Evolutionary conservation across 1,140 invertebrate genomes (phyloP), one percentile per base, ranked within the genome.

Genomic region (Lordiphosa stackelbergi): DNA sequence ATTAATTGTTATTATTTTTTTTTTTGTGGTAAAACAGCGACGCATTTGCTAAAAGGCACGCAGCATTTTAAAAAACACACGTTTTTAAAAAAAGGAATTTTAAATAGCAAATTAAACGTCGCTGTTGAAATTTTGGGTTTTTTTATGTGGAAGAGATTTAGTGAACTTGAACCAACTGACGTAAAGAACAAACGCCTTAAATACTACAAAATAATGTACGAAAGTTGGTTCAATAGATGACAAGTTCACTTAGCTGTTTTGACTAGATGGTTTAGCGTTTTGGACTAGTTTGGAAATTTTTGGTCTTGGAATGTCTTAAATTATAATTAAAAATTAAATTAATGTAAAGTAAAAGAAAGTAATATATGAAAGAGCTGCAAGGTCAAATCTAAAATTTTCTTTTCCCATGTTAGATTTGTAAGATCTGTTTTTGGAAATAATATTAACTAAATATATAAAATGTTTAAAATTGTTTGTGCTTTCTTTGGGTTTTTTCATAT

Each of bases 31-130:
- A 11, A 45, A 11, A 43, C 72, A 68, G 52, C 78, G 65, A 72
- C 47, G 53, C 48, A 70, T 61, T 83, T 77, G 77, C 78, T 85
- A 85, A 85, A 85, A 85, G 81, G 81, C 81, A 85, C 81, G 74
- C 81, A 85, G 81, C 81, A 85, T 85, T 84, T 84, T 79, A 66
- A 85, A 85, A 84, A 85, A 72, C 81, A 73, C 73, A 79, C 73
- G 69, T 83, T 83, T 83, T 83, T 84, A 83, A 83, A 83, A 83
- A 77, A 74, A 63, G 69, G 73, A 73, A 73, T 83, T 77, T 53
- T 54, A 69, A 66, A 77, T 81, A 81, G 77, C 77, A 77, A 77
- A 60, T 59, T 11, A 24, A 3, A 22, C 63, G 34, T 28, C 60
- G 69, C 73, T 69, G 73, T 12, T 5, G 24, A 5, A 28, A 34